Evolutionary conservation across 2,797 vertebrate genomes (phyloP), one percentile per base, ranked within the genome.

Genomic region (Tauraco hartlaubi): DNA sequence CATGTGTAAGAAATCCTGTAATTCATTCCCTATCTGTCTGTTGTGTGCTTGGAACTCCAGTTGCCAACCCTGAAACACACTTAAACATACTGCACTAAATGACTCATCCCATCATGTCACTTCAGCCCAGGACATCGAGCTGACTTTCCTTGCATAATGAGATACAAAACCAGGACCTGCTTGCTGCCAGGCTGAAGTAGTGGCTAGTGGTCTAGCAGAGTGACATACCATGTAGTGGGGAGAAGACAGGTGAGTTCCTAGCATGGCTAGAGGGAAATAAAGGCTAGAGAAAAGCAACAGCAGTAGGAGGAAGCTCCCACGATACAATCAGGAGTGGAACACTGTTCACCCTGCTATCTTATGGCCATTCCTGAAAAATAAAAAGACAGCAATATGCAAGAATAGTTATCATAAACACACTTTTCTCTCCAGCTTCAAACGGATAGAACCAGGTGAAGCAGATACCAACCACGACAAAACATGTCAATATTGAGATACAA

Each of bases 381-480:
- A 92, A 85, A 59, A 85, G 43, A 64, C 5, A 37, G 7, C 8
- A 18, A n/a, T 63, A 90, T 51, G 43, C 94, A 87, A 89, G 84
- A 82, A 71, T 78, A 78, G 91, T 82, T 83, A 88, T 69, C 88
- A 95, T 41, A 94, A 73, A 90, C 21, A 97, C 8, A 11, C 28
- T 75, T 61, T 23, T 79, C 77, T 73, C 72, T 91, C 80, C 87
- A 83, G 61, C 77, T 94, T 95, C 89, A 94, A 74, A 84, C 11
- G 71, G 83, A 95, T 41, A 83, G 41, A 92, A 88, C 35, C 59
- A 95, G 76, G 61, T 13, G 29, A 76, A 85, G 68, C 6, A 89
- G 85, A 62, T 54, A 43, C 26, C 39, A 71, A 28, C 8, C 21
- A 77, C 54, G 73, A 96, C 43, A 91, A 94, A 96, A 61, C 41